These are phyloP conservation scores for Loripinus fragilis DNA, from an alignment of 2,888 invertebrate species.

Conservation along the genomic window DNA sequence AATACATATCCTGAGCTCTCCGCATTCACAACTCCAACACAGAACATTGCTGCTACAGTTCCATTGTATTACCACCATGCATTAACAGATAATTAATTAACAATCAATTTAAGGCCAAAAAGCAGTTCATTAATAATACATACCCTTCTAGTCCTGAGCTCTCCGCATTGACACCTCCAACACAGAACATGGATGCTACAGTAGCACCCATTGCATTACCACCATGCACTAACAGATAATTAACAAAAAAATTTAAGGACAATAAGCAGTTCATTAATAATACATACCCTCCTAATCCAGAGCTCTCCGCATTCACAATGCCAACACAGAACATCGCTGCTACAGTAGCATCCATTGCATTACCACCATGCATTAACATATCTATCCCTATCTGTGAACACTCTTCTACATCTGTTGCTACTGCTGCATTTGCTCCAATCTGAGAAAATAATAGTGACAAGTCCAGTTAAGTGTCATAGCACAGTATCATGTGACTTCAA, in stretches of 20 bases:
- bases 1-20: slow-evolving; percentile 90
- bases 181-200: slow-evolving; percentile 89
- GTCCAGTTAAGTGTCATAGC: no score
- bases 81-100: no score
- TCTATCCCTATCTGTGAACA: slow-evolving; percentile 90
- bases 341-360: slow-evolving; percentile 90
- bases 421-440: slow-evolving; percentile 90
- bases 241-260: no score
- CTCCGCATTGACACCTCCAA: slow-evolving; percentile 89
- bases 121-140: no score
- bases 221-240: slow-evolving; percentile 88
- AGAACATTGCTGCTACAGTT: slow-evolving; percentile 90
- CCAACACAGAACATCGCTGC: slow-evolving; percentile 90
- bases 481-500: no score
- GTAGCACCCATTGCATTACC: slow-evolving; percentile 92
- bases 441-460: no score
- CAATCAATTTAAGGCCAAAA: no score
- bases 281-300: slow-evolving; percentile 90
- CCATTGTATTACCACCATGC: slow-evolving; percentile 90
- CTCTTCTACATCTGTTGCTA: slow-evolving; percentile 88
- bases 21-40: slow-evolving; percentile 89
- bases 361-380: slow-evolving; percentile 89
- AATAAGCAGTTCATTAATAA: no score
- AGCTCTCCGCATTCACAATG: slow-evolving; percentile 89
- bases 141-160: slow-evolving; percentile 91